Percentiles rank a stretch among this genome's conserved stretches.
Evolutionary conservation across 1,140 invertebrate genomes (phyloP).

Genomic region (Notospermus geniculatus): DNA sequence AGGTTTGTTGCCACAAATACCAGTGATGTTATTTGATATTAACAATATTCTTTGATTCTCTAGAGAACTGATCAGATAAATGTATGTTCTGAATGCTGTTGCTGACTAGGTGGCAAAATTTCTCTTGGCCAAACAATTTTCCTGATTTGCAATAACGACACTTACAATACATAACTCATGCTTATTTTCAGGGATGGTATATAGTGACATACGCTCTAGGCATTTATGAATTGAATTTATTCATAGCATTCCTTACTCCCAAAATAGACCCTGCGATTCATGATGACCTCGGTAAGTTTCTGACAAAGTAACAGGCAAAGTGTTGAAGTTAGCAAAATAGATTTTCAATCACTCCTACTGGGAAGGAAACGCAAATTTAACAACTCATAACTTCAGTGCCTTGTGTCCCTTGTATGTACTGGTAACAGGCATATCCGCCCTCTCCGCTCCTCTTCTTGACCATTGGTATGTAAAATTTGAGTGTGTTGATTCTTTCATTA

Average conservation of each 20-base stretch:
- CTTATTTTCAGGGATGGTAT: slow-evolving; percentile 94
- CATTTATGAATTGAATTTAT: slow-evolving; percentile 98
- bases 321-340: neutral
- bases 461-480: too few species aligned
- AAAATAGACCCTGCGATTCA: slow-evolving; percentile 95
- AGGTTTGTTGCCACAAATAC: slow-evolving; percentile 20
- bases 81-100: slow-evolving; percentile 8
- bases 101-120: neutral
- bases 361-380: neutral
- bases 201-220: slow-evolving; percentile 98
- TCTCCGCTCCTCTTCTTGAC: too few species aligned
- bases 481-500: slow-evolving; percentile 19
- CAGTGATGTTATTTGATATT: neutral
- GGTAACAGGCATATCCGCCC: too few species aligned
- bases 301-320: neutral
- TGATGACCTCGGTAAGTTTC: slow-evolving; percentile 70
- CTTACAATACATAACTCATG: too few species aligned
- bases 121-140: neutral
- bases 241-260: slow-evolving; percentile 98
- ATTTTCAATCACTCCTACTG: neutral
- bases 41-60: neutral
- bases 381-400: neutral
- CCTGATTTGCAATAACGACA: neutral
- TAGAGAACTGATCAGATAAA: slow-evolving; percentile 9
- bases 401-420: neutral